Conservation (phyloP, 1,140 invertebrate genomes). For the Heliothis virescens region DNA sequence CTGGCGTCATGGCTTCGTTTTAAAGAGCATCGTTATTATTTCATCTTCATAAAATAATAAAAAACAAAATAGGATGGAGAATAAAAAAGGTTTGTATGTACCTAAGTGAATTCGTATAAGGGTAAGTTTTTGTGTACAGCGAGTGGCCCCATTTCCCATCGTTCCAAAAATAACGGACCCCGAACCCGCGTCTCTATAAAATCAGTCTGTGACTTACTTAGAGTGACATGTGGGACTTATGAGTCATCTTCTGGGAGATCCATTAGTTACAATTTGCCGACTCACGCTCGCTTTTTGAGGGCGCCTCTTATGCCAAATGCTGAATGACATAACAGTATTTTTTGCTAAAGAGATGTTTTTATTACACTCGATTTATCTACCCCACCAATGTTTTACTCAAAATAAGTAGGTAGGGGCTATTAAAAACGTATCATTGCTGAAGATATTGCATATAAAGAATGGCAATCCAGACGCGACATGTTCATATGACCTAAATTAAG, state of each 20-base stretch:
- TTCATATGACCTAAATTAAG: conserved; percentile 7
- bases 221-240: conserved; percentile 60
- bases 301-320: conserved; percentile 52
- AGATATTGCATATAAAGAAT: background rate
- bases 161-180: conserved; percentile 50
- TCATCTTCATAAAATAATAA: background rate
- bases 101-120: conserved; percentile 1
- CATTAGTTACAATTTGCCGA: conserved; percentile 78
- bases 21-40: background rate
- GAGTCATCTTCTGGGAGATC: conserved; percentile 68
- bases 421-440: background rate
- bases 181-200: conserved; percentile 52
- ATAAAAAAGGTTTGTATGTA: conserved; percentile 5
- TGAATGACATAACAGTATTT: conserved; percentile 49
- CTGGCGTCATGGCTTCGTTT: conserved; percentile 20
- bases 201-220: conserved; percentile 56
- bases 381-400: background rate
- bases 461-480: background rate
- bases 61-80: background rate
- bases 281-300: conserved; percentile 76
- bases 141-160: background rate
- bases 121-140: conserved; percentile 49
- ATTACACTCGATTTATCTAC: conserved; percentile 16
- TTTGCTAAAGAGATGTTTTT: conserved; percentile 42
- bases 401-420: background rate